phyloP scores from a whole-genome alignment of 2,113 vertebrate species.

The Hippocampus barbouri region DNA sequence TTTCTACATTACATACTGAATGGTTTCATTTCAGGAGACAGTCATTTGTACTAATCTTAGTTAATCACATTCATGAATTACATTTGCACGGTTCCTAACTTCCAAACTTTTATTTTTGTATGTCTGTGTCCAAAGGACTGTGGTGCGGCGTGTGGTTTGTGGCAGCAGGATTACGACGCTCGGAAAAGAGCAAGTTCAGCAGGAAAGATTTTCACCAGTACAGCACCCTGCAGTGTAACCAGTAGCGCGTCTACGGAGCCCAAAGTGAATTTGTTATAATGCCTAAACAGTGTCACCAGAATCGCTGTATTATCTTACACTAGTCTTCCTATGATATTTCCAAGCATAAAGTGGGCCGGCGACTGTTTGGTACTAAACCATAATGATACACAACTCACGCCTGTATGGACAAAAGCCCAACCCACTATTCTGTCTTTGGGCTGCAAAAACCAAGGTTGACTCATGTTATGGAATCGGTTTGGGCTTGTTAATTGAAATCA shows the following conservation, averaged over 20 bases:
- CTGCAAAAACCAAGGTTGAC: constrained; percentile 2
- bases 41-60: not conserved
- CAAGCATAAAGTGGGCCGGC: not conserved
- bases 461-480: constrained; percentile 12
- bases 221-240: constrained; percentile 35
- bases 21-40: not conserved
- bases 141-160: not conserved
- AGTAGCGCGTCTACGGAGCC: constrained; percentile 24
- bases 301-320: constrained; percentile 1
- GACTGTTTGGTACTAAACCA: constrained; percentile 10
- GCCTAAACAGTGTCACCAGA: constrained; percentile 5
- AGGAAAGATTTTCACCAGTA: constrained; percentile 36
- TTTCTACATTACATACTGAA: not conserved
- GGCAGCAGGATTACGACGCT: constrained; percentile 15
- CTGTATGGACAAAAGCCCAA: not conserved
- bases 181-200: constrained; percentile 48
- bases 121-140: constrained; percentile 16
- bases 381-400: constrained; percentile 58
- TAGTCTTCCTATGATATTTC: constrained; percentile 7
- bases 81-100: constrained; percentile 1
- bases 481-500: constrained; percentile 27
- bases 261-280: constrained; percentile 22
- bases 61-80: not conserved
- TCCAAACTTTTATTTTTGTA: constrained; percentile 17
- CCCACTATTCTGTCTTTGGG: not conserved